phyloP scores from a whole-genome alignment of 1,140 invertebrate species.

The Panagrolaimus sp. region DNA sequence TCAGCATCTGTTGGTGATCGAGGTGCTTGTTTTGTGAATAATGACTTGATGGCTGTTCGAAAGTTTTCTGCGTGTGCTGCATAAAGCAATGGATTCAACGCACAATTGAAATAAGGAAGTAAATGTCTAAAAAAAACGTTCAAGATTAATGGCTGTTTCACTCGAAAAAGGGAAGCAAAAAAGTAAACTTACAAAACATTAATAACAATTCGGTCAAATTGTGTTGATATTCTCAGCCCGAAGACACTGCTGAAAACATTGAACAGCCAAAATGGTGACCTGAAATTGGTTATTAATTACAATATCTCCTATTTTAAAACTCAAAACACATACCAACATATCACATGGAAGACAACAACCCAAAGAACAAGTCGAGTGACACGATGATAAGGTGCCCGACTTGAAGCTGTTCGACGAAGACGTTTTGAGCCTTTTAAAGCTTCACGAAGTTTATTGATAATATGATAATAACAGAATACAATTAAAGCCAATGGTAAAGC shows the following conservation, averaged over 20 bases:
- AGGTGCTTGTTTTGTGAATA: slow-evolving; percentile 33
- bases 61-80: slow-evolving; percentile 55
- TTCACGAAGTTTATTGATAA: slow-evolving; percentile 54
- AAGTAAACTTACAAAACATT: slow-evolving; percentile 40
- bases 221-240: slow-evolving; percentile 50
- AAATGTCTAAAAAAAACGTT: slow-evolving; percentile 43
- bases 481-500: slow-evolving; percentile 49
- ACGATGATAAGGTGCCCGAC: slow-evolving; percentile 53
- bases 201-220: slow-evolving; percentile 54
- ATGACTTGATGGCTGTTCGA: slow-evolving; percentile 49
- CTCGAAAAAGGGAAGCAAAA: too few relatives aligned
- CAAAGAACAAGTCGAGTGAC: slow-evolving; percentile 56
- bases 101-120: slow-evolving; percentile 57
- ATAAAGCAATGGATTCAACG: slow-evolving; percentile 55
- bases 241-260: slow-evolving; percentile 56
- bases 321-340: slow-evolving; percentile 42
- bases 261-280: slow-evolving; percentile 56
- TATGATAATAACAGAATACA: slow-evolving; percentile 57
- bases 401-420: slow-evolving; percentile 30
- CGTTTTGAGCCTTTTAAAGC: slow-evolving; percentile 51
- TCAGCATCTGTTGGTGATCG: slow-evolving; percentile 13
- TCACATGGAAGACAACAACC: slow-evolving; percentile 56
- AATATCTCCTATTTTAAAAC: too few relatives aligned
- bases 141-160: not conserved
- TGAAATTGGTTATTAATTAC: too few relatives aligned